These are phyloP conservation scores for Tarsius wallacei DNA, from an alignment of 2,797 vertebrate genomes.

Conservation along the genomic window DNA sequence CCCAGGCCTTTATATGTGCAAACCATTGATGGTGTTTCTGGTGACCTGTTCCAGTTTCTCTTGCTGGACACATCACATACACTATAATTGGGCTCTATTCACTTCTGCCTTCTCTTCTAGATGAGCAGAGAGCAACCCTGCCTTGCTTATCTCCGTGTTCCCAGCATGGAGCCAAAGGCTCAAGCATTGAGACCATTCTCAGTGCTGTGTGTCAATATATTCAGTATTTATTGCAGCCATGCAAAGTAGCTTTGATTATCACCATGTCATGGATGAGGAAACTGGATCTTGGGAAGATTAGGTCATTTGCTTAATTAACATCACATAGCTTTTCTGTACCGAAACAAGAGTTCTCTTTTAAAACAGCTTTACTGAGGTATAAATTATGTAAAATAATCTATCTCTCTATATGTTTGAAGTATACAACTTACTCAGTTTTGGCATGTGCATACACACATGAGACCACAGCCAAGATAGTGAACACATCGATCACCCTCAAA, in stretches of 20 bases:
- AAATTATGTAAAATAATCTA: background rate
- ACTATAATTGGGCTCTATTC: background rate
- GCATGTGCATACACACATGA: background rate
- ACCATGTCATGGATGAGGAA: background rate
- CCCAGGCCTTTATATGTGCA: background rate
- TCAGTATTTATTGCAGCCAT: background rate
- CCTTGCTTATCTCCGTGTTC: background rate
- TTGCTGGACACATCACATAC: background rate
- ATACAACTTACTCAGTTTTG: background rate
- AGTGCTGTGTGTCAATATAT: background rate
- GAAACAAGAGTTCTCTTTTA: background rate
- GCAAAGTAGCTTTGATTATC: background rate
- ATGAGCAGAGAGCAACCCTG: background rate
- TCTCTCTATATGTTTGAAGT: background rate
- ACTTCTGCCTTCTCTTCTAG: background rate
- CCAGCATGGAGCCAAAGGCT: background rate
- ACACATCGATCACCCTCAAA: background rate
- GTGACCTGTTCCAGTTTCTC: background rate
- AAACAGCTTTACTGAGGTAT: background rate
- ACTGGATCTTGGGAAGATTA: background rate
- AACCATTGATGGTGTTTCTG: background rate
- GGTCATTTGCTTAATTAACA: background rate
- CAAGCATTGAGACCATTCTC: background rate
- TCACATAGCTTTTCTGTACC: conserved; percentile 14
- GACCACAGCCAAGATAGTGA: background rate